Evolutionary conservation across 35 echinoderm and acorn worm genomes (phyloP).

Genomic region (Diadema setosum): DNA sequence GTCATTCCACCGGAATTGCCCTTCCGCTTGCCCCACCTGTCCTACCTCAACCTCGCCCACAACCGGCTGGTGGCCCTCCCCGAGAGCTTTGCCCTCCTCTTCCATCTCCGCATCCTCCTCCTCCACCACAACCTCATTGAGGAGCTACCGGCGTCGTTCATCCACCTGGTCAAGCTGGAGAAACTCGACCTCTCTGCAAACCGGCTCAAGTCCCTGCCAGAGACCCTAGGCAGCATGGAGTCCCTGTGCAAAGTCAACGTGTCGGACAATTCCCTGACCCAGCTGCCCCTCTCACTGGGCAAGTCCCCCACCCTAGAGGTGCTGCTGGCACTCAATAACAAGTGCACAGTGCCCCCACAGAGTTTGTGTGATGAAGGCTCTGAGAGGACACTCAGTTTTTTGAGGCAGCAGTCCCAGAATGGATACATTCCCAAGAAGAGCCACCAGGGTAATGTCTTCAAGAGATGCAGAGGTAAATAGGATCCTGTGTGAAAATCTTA

Average conservation of each 20-base stretch:
- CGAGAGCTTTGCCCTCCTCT: constrained; percentile 68
- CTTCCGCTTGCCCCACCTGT: constrained; percentile 59
- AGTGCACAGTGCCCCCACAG: constrained; percentile 54
- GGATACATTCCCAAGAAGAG: constrained; percentile 38
- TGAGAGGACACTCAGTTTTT: constrained; percentile 31
- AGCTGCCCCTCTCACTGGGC: constrained; percentile 43
- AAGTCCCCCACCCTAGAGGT: constrained; percentile 35
- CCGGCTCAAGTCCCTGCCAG: constrained; percentile 34
- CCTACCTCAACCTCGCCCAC: constrained; percentile 50
- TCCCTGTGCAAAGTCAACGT: constrained; percentile 59
- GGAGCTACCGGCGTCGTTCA: constrained; percentile 59
- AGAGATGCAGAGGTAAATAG: constrained; percentile 60
- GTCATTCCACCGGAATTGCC: constrained; percentile 57
- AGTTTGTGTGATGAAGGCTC: constrained; percentile 67
- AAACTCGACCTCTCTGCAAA: constrained; percentile 65
- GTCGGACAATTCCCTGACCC: constrained; percentile 49
- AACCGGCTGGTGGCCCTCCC: constrained; percentile 55
- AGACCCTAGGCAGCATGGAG: constrained; percentile 66
- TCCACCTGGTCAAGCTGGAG: constrained; percentile 66
- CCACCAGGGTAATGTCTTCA: constrained; percentile 53
- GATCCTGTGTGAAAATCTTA: no score
- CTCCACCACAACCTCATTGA: constrained; percentile 59
- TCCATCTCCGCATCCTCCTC: constrained; percentile 62
- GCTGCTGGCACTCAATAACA: constrained; percentile 55
- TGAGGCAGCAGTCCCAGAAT: constrained; percentile 61